A percentile compares a stretch with the other conserved stretches of the same genome.
Conservation (phyloP, 2,797 vertebrate genomes). For the Rhinophrynus dorsalis region DNA sequence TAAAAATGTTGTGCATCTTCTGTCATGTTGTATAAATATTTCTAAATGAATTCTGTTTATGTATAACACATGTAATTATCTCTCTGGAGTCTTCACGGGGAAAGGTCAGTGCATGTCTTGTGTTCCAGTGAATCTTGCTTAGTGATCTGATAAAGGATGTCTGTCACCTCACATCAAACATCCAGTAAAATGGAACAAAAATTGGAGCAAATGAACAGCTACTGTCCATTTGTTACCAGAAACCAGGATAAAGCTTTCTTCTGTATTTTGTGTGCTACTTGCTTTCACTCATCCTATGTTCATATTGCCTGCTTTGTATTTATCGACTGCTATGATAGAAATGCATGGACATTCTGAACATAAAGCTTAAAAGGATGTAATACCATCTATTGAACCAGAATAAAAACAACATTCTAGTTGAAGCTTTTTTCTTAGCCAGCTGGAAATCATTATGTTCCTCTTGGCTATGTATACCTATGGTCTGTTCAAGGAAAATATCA, state of each 20-base stretch:
- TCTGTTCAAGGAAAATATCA: no score
- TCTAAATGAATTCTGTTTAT: background rate
- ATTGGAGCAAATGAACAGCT: constrained; percentile 27
- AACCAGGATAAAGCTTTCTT: constrained; percentile 33
- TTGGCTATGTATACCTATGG: no score
- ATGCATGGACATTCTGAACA: no score
- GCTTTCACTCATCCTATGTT: background rate
- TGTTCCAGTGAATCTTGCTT: constrained; percentile 11
- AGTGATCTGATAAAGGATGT: constrained; percentile 47
- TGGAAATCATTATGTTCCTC: no score
- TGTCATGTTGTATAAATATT: constrained; percentile 1
- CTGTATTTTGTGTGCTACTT: constrained; percentile 1
- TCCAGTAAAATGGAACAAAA: constrained; percentile 15
- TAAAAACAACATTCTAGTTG: no score
- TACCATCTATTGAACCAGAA: no score
- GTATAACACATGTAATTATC: constrained; percentile 21
- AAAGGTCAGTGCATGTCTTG: constrained; percentile 37
- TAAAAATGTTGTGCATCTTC: background rate
- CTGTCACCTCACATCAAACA: constrained; percentile 35
- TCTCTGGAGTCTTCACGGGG: constrained; percentile 1
- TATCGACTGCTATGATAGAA: background rate
- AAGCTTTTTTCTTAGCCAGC: no score
- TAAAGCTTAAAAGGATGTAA: no score
- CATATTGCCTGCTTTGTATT: background rate
- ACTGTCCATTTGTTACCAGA: constrained; percentile 33